Conservation (phyloP, 2,888 invertebrate genomes). For the Megaustenia siamemsis region DNA sequence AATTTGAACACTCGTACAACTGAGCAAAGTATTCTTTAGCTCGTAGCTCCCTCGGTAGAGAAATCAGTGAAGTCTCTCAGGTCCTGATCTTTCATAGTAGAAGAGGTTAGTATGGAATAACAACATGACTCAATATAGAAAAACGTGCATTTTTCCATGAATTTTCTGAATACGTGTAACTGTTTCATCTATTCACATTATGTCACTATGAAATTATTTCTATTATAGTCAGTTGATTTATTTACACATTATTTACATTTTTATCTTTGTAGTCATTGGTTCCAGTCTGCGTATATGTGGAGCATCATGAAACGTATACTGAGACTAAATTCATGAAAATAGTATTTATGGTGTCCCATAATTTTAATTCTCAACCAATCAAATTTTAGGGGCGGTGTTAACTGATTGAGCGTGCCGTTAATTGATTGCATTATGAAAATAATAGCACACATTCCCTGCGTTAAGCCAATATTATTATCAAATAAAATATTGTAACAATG, state of each 20-base stretch:
- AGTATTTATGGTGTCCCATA: not conserved
- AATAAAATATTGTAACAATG: not conserved
- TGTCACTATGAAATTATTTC: no score
- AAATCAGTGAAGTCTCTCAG: not conserved
- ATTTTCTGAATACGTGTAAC: no score
- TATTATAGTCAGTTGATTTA: no score
- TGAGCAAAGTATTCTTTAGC: conserved; percentile 25
- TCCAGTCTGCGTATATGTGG: not conserved
- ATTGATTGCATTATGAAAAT: no score
- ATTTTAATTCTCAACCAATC: not conserved
- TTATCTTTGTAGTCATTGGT: not conserved
- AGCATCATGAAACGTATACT: not conserved
- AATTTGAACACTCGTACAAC: conserved; percentile 39
- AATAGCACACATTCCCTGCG: no score
- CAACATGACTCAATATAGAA: not conserved
- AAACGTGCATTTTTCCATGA: not conserved
- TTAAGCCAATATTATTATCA: not conserved
- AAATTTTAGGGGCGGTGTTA: conserved; percentile 1
- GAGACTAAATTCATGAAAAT: not conserved
- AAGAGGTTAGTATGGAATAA: not conserved
- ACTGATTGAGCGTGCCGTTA: no score
- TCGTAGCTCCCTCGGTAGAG: not conserved
- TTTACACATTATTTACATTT: no score
- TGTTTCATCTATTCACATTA: no score
- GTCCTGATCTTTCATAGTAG: conserved; percentile 1